Base-by-base conservation (phyloP, 2,113 vertebrate species). In the Empidonax alnorum region DNA sequence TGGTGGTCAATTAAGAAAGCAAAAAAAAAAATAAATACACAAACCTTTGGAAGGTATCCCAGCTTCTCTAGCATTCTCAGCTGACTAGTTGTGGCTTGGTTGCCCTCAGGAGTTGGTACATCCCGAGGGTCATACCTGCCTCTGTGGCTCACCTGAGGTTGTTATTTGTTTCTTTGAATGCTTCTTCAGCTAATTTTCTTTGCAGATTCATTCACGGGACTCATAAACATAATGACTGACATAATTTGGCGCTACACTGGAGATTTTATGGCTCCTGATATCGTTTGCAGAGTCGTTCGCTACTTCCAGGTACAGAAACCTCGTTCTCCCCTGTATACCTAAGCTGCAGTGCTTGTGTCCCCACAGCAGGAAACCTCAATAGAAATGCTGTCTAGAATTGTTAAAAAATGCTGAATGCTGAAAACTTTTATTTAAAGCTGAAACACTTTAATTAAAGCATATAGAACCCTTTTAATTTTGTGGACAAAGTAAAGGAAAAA, bases 171-270 rank as follows among this genome's bases (percentile, higher is more conserved):
- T 75, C 75, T 73, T 67, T 85, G 75, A 68, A 76, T 66, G 20
- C 18, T 35, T 25, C 44, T 69, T 83, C 31, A 7, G 37, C 42
- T 63, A 25, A 39, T 69, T 86, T 78, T 94, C 89, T 71, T 90
- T 52, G 80, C 87, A 98, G 98, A 98, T 87, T 96, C 91, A 22
- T 97, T 98, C 90, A 98, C 98, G 3, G 98, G 98, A 44, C 94
- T 98, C 72, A 94, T 98, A 90, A 98, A 98, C 93, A 97, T 98
- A 87, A 76, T 98, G 98, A 98, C 98, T 10, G 98, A 98, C 62
- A 98, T 98, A 8, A 98, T 98, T 22, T 98, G 98, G 98, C 92
- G 97, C 78, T 98, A 98, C 97, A 98, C 98, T 5, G 98, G 98
- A 58, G 97, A 98, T 63, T 98, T 98, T 85, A 87, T 98, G 96